phyloP scores from a whole-genome alignment of 2,797 vertebrate genomes.

The Buceros bicornis region DNA sequence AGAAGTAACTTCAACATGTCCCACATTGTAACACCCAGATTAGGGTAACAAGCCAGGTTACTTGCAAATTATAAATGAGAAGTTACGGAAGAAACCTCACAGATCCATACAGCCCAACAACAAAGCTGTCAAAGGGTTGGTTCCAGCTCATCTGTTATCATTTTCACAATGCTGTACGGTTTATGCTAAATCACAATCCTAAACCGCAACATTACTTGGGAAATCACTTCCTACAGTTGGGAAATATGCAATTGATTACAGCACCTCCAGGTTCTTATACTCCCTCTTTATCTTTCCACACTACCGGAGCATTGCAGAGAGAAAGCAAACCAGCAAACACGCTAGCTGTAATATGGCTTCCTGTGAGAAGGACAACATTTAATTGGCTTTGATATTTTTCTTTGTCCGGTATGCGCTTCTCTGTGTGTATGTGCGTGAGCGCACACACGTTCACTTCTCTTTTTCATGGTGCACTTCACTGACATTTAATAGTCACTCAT shows the following conservation, averaged over 20 bases:
- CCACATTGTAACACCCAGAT: neutral
- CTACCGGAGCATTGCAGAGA: constrained; percentile 31
- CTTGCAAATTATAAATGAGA: constrained; percentile 1
- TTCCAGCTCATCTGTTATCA: constrained; percentile 30
- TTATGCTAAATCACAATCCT: constrained; percentile 10
- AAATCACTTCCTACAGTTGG: constrained; percentile 41
- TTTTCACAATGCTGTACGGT: constrained; percentile 44
- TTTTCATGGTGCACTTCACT: constrained; percentile 69
- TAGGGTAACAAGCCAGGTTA: neutral
- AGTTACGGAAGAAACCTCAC: constrained; percentile 31
- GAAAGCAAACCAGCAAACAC: constrained; percentile 39
- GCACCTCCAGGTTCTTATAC: constrained; percentile 24
- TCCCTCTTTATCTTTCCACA: constrained; percentile 43
- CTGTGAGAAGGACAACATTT: constrained; percentile 69
- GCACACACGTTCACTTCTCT: neutral
- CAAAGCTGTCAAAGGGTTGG: constrained; percentile 14
- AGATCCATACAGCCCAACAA: constrained; percentile 42
- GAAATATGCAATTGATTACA: constrained; percentile 23
- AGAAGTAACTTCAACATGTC: constrained; percentile 25
- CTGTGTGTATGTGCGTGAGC: neutral
- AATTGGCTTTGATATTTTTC: constrained; percentile 44
- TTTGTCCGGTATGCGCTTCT: neutral
- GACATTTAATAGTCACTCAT: constrained; percentile 60
- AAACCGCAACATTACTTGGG: neutral
- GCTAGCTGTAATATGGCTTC: constrained; percentile 78